phyloP scores from a whole-genome alignment of 2,113 vertebrate genomes.

The Myiagra hebetior region DNA sequence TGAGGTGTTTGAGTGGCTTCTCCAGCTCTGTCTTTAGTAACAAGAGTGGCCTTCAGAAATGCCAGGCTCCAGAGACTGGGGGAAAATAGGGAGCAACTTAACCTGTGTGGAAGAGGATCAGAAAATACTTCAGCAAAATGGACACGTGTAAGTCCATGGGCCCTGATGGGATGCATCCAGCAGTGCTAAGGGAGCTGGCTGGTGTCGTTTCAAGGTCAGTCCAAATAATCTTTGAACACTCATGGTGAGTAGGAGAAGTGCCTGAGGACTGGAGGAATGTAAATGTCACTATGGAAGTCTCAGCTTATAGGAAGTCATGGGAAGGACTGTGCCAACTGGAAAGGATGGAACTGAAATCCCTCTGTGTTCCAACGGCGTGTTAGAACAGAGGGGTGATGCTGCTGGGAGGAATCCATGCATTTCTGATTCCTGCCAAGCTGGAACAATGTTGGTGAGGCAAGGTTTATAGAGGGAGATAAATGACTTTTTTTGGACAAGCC shows the following conservation, averaged over 20 bases:
- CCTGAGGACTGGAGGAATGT: background rate
- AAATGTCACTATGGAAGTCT: background rate
- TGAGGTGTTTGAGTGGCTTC: background rate
- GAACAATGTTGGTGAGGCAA: background rate
- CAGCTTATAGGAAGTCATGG: background rate
- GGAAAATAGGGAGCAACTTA: background rate
- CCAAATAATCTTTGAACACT: background rate
- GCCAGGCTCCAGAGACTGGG: background rate
- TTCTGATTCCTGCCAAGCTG: background rate
- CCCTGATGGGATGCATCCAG: background rate
- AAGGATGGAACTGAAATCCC: background rate
- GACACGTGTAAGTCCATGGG: background rate
- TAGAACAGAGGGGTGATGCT: background rate
- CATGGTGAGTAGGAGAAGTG: background rate
- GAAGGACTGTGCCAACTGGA: background rate
- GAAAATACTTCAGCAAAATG: background rate
- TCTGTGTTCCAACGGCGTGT: background rate
- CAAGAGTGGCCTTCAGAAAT: background rate
- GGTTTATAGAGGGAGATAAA: background rate
- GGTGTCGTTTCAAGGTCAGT: background rate
- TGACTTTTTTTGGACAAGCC: background rate
- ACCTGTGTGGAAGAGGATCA: background rate
- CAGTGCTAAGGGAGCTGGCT: background rate
- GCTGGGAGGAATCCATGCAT: background rate
- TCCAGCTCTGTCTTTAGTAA: background rate